Conservation (phyloP, 1,140 invertebrate genomes). For the Littorina saxatilis region DNA sequence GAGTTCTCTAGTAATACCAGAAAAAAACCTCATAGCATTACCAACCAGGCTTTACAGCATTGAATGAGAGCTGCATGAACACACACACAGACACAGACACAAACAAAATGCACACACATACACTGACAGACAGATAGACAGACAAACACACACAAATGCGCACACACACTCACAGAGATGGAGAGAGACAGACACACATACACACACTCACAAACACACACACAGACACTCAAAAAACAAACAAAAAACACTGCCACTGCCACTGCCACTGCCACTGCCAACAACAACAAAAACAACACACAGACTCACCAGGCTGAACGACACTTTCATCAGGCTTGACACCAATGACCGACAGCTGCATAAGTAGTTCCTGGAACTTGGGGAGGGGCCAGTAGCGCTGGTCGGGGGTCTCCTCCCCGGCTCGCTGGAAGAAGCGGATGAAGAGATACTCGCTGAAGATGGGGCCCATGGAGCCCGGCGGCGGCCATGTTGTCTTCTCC, state of each 20-base stretch:
- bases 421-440: slow-evolving; percentile 59
- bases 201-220: no score
- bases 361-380: slow-evolving; percentile 69
- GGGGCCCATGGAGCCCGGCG: slow-evolving; percentile 72
- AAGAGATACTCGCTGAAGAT: slow-evolving; percentile 73
- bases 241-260: background rate
- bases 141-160: background rate
- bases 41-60: no score
- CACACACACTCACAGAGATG: no score
- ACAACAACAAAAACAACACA: background rate
- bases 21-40: no score
- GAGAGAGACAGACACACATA: no score
- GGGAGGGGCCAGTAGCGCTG: slow-evolving; percentile 63
- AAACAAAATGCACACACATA: background rate
- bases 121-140: background rate
- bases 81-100: background rate
- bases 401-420: slow-evolving; percentile 57
- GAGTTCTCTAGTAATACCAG: no score
- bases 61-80: background rate
- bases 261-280: no score
- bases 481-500: slow-evolving; percentile 71
- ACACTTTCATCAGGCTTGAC: slow-evolving; percentile 51
- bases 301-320: slow-evolving; percentile 47
- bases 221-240: no score
- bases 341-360: slow-evolving; percentile 63